Percentiles rank a stretch among this genome's conserved stretches.
Evolutionary conservation across 2,113 vertebrate genomes (phyloP).

Genomic region (Colius striatus): DNA sequence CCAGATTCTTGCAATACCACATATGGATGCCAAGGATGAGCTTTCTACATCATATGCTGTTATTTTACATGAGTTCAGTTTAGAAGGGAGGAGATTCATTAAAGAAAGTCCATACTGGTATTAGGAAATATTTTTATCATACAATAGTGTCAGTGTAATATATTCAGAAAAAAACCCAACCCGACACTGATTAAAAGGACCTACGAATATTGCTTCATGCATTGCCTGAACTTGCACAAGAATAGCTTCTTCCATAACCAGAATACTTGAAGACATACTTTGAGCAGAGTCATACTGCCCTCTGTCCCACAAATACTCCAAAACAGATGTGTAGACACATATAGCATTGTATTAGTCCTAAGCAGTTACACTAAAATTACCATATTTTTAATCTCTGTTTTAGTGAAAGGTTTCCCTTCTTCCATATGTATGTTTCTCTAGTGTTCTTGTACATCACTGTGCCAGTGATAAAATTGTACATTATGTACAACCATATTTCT

Average conservation of each 20-base stretch:
- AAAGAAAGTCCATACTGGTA: neutral
- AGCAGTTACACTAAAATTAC: neutral
- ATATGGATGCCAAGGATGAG: neutral
- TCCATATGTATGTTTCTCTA: neutral
- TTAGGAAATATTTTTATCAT: conserved; percentile 17
- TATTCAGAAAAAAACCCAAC: neutral
- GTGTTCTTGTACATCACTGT: no score
- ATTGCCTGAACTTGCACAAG: conserved; percentile 29
- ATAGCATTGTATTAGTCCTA: neutral
- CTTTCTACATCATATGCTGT: neutral
- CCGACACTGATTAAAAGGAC: neutral
- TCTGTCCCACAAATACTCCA: conserved; percentile 3
- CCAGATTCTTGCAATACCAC: conserved; percentile 34
- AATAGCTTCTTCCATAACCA: neutral
- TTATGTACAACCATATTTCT: neutral
- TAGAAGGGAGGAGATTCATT: neutral
- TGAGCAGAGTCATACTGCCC: conserved; percentile 16
- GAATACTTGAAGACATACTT: neutral
- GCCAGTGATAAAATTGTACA: neutral
- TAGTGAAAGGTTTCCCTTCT: neutral
- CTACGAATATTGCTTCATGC: neutral
- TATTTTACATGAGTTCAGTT: neutral
- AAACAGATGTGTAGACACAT: neutral
- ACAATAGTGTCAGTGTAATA: neutral
- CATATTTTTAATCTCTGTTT: neutral